Evolutionary conservation across 2,113 vertebrate species (phyloP).

Genomic region (Megaceryle torquata): DNA sequence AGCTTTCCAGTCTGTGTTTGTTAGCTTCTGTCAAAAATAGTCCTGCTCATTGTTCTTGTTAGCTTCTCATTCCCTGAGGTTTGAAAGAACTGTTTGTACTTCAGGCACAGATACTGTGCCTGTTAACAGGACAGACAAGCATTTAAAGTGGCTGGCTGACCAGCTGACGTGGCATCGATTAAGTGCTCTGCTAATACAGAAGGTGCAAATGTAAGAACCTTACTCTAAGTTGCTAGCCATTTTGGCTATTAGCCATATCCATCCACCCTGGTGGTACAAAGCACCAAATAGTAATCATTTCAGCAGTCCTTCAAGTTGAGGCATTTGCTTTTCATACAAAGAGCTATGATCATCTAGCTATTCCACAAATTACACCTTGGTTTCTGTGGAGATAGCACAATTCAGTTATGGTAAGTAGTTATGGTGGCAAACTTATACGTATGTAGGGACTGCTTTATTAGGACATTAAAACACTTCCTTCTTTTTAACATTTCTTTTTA

Average conservation of each 20-base stretch:
- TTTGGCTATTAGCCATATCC: not conserved
- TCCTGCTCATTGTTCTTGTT: not conserved
- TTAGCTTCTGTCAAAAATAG: not conserved
- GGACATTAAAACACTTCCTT: not conserved
- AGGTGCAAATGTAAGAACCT: not conserved
- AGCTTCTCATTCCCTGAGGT: not conserved
- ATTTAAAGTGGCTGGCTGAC: not conserved
- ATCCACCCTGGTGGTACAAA: not conserved
- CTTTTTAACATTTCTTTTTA: not conserved
- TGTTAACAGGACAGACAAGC: not conserved
- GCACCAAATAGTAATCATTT: not conserved
- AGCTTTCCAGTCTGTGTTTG: not conserved
- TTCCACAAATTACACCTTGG: accelerated
- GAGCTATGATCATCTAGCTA: not conserved
- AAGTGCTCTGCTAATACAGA: not conserved
- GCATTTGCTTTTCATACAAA: not conserved
- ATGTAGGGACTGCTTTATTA: not conserved
- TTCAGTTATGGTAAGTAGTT: not conserved
- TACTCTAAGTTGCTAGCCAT: not conserved
- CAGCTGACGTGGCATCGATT: not conserved
- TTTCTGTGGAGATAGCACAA: not conserved
- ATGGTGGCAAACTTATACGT: not conserved
- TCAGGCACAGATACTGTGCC: not conserved
- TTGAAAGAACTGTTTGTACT: not conserved
- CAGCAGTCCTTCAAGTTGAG: not conserved